A percentile compares a stretch with the other conserved stretches of the same genome.
Conservation (phyloP, 2,113 vertebrate genomes). For the Microtus richardsoni region DNA sequence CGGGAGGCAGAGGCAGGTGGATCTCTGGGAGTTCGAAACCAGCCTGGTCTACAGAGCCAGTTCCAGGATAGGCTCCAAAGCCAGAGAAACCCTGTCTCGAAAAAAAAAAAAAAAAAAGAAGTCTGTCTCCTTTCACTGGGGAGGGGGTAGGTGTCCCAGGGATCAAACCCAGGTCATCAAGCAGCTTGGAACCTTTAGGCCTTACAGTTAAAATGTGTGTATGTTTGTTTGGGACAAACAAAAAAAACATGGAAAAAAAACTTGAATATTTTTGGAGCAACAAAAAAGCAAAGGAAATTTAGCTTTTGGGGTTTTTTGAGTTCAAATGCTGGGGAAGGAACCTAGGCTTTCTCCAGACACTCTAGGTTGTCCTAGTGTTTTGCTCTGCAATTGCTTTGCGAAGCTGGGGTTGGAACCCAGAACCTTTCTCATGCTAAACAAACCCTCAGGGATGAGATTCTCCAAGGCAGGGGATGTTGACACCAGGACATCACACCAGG, state of each 20-base stretch:
- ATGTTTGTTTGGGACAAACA: neutral
- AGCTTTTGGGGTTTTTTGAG: neutral
- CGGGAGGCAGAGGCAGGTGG: too few relatives aligned
- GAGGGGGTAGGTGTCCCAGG: too few relatives aligned
- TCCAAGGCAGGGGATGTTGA: too few relatives aligned
- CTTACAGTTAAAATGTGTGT: neutral
- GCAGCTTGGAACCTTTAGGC: neutral
- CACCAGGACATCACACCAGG: neutral
- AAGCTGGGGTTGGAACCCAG: neutral
- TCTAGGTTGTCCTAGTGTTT: neutral
- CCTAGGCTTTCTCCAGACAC: neutral
- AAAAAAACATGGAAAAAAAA: neutral
- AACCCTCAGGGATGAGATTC: neutral
- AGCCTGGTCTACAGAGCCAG: too few relatives aligned
- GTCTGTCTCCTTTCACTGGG: neutral
- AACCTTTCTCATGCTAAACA: neutral
- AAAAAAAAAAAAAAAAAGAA: too few relatives aligned
- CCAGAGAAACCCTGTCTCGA: too few relatives aligned
- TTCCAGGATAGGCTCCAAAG: too few relatives aligned
- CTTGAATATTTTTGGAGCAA: neutral
- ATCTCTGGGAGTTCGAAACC: too few relatives aligned
- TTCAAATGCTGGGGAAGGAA: neutral
- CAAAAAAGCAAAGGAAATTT: neutral
- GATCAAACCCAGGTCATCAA: neutral
- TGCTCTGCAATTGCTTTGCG: neutral